These are phyloP conservation scores for Erythrocercus mccallii DNA, from an alignment of 2,113 vertebrate species.

Conservation along the genomic window DNA sequence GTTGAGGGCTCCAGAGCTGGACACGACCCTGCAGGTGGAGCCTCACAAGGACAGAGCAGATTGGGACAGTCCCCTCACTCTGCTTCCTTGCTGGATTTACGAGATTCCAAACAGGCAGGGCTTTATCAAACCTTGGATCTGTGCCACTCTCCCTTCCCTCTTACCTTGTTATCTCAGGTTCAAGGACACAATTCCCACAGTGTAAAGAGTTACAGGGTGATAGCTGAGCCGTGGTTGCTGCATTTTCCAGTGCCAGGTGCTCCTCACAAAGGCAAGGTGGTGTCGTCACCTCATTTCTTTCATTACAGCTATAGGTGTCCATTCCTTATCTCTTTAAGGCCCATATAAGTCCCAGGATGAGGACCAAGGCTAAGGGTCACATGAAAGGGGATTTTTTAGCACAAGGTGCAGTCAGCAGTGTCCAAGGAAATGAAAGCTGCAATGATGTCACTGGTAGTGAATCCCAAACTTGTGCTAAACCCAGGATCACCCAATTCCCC, in stretches of 20 bases:
- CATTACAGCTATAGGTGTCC: background rate
- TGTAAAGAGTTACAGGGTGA: background rate
- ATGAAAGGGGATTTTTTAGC: background rate
- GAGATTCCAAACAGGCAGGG: background rate
- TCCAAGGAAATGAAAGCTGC: background rate
- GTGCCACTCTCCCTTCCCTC: background rate
- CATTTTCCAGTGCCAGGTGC: background rate
- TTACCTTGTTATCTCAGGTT: background rate
- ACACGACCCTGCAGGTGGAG: background rate
- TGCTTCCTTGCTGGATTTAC: background rate
- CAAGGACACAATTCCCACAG: background rate
- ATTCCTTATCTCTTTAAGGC: background rate
- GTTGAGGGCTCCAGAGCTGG: background rate
- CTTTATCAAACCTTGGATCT: background rate
- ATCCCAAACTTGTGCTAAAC: background rate
- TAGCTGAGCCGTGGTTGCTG: background rate
- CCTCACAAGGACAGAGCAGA: background rate
- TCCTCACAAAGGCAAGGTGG: background rate
- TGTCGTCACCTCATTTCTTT: background rate
- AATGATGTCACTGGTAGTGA: background rate
- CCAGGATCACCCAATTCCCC: background rate
- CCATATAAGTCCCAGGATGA: background rate
- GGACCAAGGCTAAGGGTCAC: background rate
- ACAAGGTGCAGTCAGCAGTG: background rate
- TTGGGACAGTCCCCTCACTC: background rate